phyloP scores from a whole-genome alignment of 2,797 vertebrate species.

The Cercopithecus diana region DNA sequence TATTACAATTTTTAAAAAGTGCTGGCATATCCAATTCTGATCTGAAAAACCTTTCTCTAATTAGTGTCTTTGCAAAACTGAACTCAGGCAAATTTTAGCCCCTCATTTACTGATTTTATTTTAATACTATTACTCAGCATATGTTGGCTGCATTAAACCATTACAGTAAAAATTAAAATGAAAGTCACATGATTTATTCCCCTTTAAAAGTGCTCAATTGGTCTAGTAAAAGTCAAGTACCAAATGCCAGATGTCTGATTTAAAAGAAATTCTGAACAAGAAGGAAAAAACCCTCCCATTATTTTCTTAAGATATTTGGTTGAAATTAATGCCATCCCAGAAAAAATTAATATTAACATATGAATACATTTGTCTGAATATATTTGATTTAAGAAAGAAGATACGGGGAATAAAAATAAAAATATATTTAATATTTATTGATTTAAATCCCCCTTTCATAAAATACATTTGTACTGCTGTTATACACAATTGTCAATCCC shows the following conservation, averaged over 20 bases:
- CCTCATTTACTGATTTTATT: conserved; percentile 76
- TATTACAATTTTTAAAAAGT: conserved; percentile 53
- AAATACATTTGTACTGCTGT: conserved; percentile 16
- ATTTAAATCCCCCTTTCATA: neutral
- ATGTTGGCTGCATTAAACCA: conserved; percentile 77
- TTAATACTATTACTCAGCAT: conserved; percentile 77
- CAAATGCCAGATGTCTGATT: conserved; percentile 79
- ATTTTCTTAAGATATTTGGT: conserved; percentile 53
- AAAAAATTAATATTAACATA: conserved; percentile 30
- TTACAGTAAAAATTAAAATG: conserved; percentile 82
- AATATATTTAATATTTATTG: neutral
- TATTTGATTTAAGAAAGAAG: conserved; percentile 28
- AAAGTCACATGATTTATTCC: conserved; percentile 80
- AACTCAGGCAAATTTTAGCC: conserved; percentile 72
- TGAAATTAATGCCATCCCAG: conserved; percentile 48
- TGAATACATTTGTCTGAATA: neutral
- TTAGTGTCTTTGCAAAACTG: conserved; percentile 73
- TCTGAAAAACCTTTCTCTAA: conserved; percentile 69
- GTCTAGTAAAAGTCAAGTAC: conserved; percentile 74
- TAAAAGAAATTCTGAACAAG: conserved; percentile 71
- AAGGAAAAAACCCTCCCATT: conserved; percentile 48
- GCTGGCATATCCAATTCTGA: conserved; percentile 43
- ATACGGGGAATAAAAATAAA: neutral
- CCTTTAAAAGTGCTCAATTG: conserved; percentile 73
- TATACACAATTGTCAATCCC: neutral